Evolutionary conservation across 2,888 invertebrate species (phyloP).

Genomic region (Rotaria macrura): DNA sequence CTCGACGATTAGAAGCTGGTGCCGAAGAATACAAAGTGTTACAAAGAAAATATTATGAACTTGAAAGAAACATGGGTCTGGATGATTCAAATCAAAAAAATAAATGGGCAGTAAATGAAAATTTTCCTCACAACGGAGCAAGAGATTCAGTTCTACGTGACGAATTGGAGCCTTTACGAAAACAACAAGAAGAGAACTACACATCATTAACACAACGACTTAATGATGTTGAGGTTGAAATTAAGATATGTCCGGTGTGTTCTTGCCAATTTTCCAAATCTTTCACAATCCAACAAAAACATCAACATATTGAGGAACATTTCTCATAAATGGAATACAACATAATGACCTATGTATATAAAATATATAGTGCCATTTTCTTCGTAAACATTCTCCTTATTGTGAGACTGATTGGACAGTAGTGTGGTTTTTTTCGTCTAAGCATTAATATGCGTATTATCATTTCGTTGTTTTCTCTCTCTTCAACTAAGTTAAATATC

Average conservation of each 20-base stretch:
- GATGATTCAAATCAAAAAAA: not conserved
- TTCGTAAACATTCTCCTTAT: no score
- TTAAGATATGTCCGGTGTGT: not conserved
- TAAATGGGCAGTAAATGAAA: not conserved
- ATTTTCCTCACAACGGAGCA: not conserved
- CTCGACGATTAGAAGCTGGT: not conserved
- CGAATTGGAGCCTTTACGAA: no score
- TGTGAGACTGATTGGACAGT: no score
- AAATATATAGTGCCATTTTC: no score
- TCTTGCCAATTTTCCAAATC: not conserved
- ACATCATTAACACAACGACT: no score
- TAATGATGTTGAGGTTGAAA: not conserved
- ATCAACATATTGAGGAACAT: not conserved
- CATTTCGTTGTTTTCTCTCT: not conserved
- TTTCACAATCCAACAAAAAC: not conserved
- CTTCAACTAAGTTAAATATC: not conserved
- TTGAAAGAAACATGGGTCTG: not conserved
- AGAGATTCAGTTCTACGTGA: not conserved
- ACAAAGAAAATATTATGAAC: not conserved
- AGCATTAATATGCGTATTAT: no score
- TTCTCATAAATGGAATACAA: not conserved
- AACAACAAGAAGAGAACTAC: not conserved
- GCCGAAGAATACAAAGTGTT: slow-evolving; percentile 1
- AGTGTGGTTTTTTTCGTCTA: no score
- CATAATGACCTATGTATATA: not conserved